These are phyloP conservation scores for Acipenser oxyrinchus DNA, from an alignment of 2,797 vertebrate genomes.

Conservation along the genomic window DNA sequence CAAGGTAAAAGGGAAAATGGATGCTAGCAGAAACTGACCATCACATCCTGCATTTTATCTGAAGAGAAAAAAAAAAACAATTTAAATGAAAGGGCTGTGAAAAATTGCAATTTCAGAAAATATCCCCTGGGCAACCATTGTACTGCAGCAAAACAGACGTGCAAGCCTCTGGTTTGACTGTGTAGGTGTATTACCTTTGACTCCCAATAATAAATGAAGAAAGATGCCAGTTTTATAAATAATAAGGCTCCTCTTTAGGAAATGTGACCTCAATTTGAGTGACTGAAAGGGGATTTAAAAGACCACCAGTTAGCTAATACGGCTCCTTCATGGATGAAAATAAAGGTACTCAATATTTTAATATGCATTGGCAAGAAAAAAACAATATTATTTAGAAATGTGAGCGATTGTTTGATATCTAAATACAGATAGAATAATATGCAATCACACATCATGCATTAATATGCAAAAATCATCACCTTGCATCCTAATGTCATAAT, in stretches of 20 bases:
- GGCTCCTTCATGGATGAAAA: too few relatives aligned
- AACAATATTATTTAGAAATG: not conserved
- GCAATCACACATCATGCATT: too few relatives aligned
- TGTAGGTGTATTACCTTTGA: conserved; percentile 6
- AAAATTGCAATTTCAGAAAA: conserved; percentile 19
- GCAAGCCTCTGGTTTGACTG: not conserved
- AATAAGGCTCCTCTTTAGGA: conserved; percentile 16
- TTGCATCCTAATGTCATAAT: too few relatives aligned
- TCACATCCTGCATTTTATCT: not conserved
- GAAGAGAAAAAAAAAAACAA: conserved; percentile 12
- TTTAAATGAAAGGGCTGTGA: conserved; percentile 14
- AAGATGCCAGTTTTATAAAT: conserved; percentile 12
- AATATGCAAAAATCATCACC: too few relatives aligned
- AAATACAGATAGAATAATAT: too few relatives aligned
- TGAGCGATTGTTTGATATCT: not conserved
- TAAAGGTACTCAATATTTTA: too few relatives aligned
- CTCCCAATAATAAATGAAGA: conserved; percentile 5
- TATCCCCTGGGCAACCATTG: conserved; percentile 5
- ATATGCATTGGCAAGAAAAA: too few relatives aligned
- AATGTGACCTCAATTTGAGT: conserved; percentile 4
- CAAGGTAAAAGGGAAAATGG: conserved; percentile 14
- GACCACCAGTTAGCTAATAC: not conserved
- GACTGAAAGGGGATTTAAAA: conserved; percentile 7
- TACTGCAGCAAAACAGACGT: conserved; percentile 1
- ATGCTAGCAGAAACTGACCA: conserved; percentile 12